Conservation (phyloP, 1,140 invertebrate genomes). For the Magallana ariakensis region DNA sequence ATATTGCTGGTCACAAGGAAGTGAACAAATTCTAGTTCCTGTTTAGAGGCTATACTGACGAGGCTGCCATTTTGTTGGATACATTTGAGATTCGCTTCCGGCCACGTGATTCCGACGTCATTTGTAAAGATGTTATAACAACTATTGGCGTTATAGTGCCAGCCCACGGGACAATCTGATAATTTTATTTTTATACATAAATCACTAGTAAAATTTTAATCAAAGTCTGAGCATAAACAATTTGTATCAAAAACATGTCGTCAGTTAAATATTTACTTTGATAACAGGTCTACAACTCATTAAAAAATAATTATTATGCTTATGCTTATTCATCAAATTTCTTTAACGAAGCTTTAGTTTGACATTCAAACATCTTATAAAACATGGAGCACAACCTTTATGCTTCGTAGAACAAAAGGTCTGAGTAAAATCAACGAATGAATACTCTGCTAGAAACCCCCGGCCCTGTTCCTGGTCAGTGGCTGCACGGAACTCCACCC, state of each 20-base stretch:
- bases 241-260: background rate
- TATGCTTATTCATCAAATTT: too few relatives aligned
- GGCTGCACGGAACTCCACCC: conserved; percentile 49
- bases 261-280: background rate
- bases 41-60: conserved; percentile 44
- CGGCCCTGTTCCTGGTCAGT: background rate
- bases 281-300: background rate
- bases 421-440: conserved; percentile 46
- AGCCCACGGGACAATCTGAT: conserved; percentile 42
- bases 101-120: conserved; percentile 48
- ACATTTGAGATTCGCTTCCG: conserved; percentile 43
- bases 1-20: conserved; percentile 41
- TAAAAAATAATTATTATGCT: too few relatives aligned
- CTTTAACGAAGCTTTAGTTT: too few relatives aligned
- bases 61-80: conserved; percentile 46
- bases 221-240: too few relatives aligned
- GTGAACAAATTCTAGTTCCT: conserved; percentile 54
- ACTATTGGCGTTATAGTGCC: conserved; percentile 41
- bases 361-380: too few relatives aligned
- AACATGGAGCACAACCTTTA: too few relatives aligned
- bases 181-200: background rate
- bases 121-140: conserved; percentile 46
- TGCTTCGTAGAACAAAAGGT: background rate
- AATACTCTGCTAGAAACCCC: conserved; percentile 54
- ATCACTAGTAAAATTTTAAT: too few relatives aligned